phyloP scores from a whole-genome alignment of 2,113 vertebrate species.

The Hippocampus barbouri region DNA sequence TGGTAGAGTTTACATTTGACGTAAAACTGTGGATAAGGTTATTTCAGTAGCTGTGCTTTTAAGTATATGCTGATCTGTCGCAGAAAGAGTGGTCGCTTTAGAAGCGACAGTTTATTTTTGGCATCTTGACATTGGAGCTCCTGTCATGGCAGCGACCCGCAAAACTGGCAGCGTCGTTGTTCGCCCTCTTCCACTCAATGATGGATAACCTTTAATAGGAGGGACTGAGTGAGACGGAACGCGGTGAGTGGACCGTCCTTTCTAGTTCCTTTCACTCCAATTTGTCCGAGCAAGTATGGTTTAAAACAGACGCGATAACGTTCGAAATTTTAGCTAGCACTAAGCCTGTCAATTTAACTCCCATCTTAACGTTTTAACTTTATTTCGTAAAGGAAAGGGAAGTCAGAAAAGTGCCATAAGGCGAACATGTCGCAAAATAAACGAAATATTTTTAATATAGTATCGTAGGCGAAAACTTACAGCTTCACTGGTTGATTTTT shows the following conservation, averaged over 20 bases:
- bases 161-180: not conserved
- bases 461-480: not conserved
- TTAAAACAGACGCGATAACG: not conserved
- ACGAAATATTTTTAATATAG: not conserved
- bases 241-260: slow-evolving; percentile 44
- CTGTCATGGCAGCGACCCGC: slow-evolving; percentile 30
- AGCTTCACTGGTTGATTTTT: not conserved
- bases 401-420: not conserved
- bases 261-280: not conserved
- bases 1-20: too few relatives aligned
- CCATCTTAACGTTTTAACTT: too few relatives aligned
- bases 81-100: slow-evolving; percentile 3
- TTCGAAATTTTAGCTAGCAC: not conserved
- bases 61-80: not conserved
- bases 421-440: not conserved
- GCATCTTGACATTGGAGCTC: slow-evolving; percentile 67
- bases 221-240: slow-evolving; percentile 19
- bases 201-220: slow-evolving; percentile 12
- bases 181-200: not conserved
- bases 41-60: slow-evolving; percentile 11
- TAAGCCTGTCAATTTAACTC: not conserved
- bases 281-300: not conserved
- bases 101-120: slow-evolving; percentile 73
- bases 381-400: not conserved
- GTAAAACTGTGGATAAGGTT: slow-evolving; percentile 1